phyloP scores from a whole-genome alignment of 2,888 invertebrate genomes.

The Caenorhabditis zanzibari region DNA sequence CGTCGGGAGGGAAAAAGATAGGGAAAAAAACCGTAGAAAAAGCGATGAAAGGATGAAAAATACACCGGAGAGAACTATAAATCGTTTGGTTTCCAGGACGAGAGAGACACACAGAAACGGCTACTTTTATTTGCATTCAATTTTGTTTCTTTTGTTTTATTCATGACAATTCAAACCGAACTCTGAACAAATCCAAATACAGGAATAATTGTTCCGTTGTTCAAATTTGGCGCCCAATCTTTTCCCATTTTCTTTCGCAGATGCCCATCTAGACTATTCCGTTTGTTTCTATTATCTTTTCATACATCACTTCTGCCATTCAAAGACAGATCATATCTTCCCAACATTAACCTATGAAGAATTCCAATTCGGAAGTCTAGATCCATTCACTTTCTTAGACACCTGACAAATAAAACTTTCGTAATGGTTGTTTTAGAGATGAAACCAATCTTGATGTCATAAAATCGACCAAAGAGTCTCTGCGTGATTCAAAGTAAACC shows the following conservation, averaged over 20 bases:
- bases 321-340: constrained; percentile 1
- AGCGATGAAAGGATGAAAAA: constrained; percentile 46
- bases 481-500: constrained; percentile 8
- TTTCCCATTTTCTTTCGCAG: background rate
- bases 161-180: background rate
- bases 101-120: constrained; percentile 8
- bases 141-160: constrained; percentile 14
- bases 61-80: constrained; percentile 47
- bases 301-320: constrained; percentile 3
- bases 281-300: background rate
- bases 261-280: constrained; percentile 2
- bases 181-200: background rate
- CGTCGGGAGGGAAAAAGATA: constrained; percentile 21
- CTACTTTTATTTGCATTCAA: constrained; percentile 40
- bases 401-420: constrained; percentile 15
- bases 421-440: background rate
- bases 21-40: background rate
- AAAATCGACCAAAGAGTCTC: constrained; percentile 13
- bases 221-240: background rate
- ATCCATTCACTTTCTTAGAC: constrained; percentile 12
- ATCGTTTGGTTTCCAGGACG: constrained; percentile 50
- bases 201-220: constrained; percentile 1
- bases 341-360: background rate
- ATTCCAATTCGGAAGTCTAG: background rate
- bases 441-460: constrained; percentile 18